These are phyloP conservation scores for Aphyosemion australe DNA, from an alignment of 2,113 vertebrate species.

Conservation along the genomic window DNA sequence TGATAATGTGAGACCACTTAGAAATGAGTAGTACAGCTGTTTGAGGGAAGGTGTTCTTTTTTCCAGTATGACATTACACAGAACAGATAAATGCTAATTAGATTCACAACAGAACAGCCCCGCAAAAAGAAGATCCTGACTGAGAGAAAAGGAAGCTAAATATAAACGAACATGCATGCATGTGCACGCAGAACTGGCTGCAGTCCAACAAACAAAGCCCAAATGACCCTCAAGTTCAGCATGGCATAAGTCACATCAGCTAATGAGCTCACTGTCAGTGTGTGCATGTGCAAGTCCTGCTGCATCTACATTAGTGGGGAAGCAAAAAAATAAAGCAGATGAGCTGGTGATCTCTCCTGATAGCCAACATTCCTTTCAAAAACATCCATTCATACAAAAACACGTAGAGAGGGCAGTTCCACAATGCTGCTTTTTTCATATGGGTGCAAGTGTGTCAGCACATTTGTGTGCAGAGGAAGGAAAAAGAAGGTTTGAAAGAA, in stretches of 20 bases:
- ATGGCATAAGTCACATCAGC: conserved; percentile 18
- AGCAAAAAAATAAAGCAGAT: conserved; percentile 2
- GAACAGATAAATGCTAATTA: no score
- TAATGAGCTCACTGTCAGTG: conserved; percentile 36
- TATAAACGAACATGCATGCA: background rate
- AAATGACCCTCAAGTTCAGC: conserved; percentile 22
- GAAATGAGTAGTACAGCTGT: no score
- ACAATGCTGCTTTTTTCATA: conserved; percentile 8
- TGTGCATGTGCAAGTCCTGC: background rate
- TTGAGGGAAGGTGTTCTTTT: no score
- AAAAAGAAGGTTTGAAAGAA: conserved; percentile 25
- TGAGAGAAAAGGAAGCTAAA: no score
- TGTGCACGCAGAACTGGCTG: conserved; percentile 14
- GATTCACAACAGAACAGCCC: no score
- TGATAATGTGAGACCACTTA: no score
- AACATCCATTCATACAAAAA: conserved; percentile 32
- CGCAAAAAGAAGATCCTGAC: no score
- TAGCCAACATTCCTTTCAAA: conserved; percentile 25
- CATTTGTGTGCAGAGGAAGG: conserved; percentile 40
- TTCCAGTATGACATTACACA: no score
- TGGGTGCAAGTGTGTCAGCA: conserved; percentile 18
- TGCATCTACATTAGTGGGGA: background rate
- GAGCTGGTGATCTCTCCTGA: background rate
- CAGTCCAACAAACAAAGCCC: conserved; percentile 34
- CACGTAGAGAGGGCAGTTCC: conserved; percentile 3